Percentiles rank a stretch among this genome's conserved stretches.
Evolutionary conservation across 2,888 invertebrate genomes (phyloP).

Genomic region (Bombylius discolor): DNA sequence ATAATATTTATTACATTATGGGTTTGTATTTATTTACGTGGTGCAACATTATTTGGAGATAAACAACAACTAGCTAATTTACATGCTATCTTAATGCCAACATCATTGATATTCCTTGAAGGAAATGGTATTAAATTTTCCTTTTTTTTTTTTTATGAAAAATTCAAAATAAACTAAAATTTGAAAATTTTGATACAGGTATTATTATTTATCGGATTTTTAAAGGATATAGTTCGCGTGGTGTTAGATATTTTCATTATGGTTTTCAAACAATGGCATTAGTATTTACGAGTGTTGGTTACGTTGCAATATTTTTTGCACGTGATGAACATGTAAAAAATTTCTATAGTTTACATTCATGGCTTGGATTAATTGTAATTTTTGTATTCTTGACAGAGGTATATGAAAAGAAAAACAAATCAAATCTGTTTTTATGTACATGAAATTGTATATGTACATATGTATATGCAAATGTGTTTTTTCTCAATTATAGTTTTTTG

Average conservation of each 20-base stretch:
- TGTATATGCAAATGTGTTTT: too few relatives aligned
- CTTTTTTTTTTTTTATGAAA: neutral
- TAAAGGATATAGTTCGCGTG: neutral
- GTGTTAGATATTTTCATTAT: conserved; percentile 2
- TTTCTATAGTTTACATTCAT: conserved; percentile 4
- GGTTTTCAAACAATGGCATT: neutral
- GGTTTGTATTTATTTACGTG: neutral
- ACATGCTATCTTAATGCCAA: neutral
- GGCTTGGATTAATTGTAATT: conserved; percentile 3
- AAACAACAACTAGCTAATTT: neutral
- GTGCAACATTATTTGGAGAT: neutral
- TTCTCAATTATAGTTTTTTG: neutral
- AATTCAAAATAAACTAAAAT: neutral
- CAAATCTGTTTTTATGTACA: too few relatives aligned
- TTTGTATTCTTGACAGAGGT: neutral
- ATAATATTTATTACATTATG: neutral
- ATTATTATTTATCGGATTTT: neutral
- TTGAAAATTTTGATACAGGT: neutral
- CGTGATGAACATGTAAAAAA: neutral
- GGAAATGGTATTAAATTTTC: neutral
- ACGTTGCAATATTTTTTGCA: neutral
- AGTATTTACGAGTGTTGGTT: neutral
- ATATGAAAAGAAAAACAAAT: neutral
- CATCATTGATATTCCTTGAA: neutral
- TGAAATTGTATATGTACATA: too few relatives aligned